Percentiles rank a stretch among this genome's conserved stretches.
These are phyloP conservation scores for Siniperca knerii DNA, from an alignment of 2,113 vertebrate species.

Conservation along the genomic window DNA sequence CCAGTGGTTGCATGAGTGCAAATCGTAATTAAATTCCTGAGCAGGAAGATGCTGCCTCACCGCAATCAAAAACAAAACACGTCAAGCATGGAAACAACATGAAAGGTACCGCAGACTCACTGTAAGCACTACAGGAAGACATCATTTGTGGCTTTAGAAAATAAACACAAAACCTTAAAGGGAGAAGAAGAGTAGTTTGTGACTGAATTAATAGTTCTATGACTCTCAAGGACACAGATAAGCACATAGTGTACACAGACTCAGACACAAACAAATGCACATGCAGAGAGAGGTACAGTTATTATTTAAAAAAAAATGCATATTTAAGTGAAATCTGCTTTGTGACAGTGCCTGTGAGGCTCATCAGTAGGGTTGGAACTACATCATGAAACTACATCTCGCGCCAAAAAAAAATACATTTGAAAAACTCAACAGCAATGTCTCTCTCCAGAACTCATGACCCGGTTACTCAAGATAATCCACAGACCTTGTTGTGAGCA, in stretches of 20 bases:
- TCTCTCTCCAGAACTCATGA: no score
- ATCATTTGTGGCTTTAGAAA: slow-evolving; percentile 20
- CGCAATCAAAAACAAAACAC: slow-evolving; percentile 28
- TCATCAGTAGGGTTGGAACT: not conserved
- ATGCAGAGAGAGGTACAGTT: not conserved
- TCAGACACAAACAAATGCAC: not conserved
- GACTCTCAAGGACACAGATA: slow-evolving; percentile 2
- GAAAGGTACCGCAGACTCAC: not conserved
- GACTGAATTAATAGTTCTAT: slow-evolving; percentile 10
- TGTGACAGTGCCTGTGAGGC: not conserved
- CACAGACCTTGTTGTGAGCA: no score
- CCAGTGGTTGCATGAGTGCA: slow-evolving; percentile 23
- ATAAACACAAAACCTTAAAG: slow-evolving; percentile 9
- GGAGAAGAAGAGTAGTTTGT: not conserved
- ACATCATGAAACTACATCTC: no score
- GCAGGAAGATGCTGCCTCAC: slow-evolving; percentile 3
- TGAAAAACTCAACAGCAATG: no score
- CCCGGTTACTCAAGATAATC: no score
- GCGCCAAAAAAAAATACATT: no score
- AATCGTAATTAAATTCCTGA: slow-evolving; percentile 42
- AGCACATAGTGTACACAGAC: not conserved
- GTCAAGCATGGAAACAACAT: slow-evolving; percentile 28
- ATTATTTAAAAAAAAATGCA: no score
- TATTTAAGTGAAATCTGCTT: no score
- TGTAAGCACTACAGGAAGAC: slow-evolving; percentile 13